These are phyloP conservation scores for Bovichtus variegatus DNA, from an alignment of 2,797 vertebrate species.

Conservation along the genomic window DNA sequence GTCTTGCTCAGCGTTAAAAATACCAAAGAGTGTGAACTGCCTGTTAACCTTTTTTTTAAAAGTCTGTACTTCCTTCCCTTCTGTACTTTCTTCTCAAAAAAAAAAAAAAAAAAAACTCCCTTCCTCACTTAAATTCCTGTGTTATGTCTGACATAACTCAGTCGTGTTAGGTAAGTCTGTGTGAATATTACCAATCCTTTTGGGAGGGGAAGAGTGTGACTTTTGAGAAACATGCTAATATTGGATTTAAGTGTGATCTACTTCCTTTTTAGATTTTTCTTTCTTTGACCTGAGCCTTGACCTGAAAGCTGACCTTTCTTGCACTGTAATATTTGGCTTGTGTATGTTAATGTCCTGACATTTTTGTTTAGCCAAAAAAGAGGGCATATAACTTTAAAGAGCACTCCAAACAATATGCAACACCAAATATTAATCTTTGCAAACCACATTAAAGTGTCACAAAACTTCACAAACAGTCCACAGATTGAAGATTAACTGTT, in stretches of 20 bases:
- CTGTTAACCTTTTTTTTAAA: conserved; percentile 51
- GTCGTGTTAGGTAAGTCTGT: not conserved
- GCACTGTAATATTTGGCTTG: not conserved
- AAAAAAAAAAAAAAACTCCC: too few relatives aligned
- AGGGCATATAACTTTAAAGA: not conserved
- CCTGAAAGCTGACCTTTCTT: not conserved
- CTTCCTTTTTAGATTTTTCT: not conserved
- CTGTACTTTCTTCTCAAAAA: conserved; percentile 21
- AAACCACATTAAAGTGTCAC: not conserved
- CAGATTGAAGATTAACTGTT: not conserved
- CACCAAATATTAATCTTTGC: not conserved
- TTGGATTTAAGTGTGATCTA: not conserved
- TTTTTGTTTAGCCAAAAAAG: not conserved
- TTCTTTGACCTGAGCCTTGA: not conserved
- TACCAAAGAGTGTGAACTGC: conserved; percentile 45
- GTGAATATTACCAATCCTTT: not conserved
- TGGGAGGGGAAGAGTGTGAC: not conserved
- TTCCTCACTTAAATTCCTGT: conserved; percentile 39
- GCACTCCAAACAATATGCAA: not conserved
- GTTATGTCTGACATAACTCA: conserved; percentile 29
- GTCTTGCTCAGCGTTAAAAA: conserved; percentile 21
- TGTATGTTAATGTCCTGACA: not conserved
- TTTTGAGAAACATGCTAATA: not conserved
- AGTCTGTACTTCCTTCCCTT: conserved; percentile 53
- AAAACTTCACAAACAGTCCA: not conserved